Conservation (phyloP, 2,113 vertebrate genomes). For the Platichthys stellatus region DNA sequence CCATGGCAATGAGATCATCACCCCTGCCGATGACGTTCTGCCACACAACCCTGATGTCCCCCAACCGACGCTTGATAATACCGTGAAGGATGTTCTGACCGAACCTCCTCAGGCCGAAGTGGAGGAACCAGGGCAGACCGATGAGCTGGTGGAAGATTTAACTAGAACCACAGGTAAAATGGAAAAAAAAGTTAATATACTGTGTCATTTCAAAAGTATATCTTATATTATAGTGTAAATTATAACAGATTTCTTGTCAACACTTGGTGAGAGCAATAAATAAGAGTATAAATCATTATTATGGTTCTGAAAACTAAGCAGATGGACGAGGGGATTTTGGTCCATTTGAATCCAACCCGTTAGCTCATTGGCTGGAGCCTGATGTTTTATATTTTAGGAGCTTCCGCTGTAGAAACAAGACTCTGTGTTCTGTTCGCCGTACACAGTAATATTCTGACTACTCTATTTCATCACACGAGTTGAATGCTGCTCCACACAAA, state of each 20-base stretch:
- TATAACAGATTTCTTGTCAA: background rate
- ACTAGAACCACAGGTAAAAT: slow-evolving; percentile 56
- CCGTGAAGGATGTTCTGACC: slow-evolving; percentile 45
- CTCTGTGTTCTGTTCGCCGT: too few species aligned
- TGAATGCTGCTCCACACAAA: too few species aligned
- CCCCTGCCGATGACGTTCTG: slow-evolving; percentile 57
- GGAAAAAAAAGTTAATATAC: background rate
- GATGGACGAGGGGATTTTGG: slow-evolving; percentile 39
- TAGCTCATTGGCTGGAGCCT: slow-evolving; percentile 14
- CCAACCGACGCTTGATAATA: slow-evolving; percentile 52
- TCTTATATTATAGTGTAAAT: background rate
- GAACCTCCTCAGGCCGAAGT: slow-evolving; percentile 40
- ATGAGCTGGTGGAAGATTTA: slow-evolving; percentile 57
- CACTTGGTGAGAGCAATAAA: slow-evolving; percentile 15
- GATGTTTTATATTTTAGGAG: too few species aligned
- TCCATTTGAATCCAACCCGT: slow-evolving; percentile 41
- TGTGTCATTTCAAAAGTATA: background rate
- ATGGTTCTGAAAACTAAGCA: slow-evolving; percentile 41
- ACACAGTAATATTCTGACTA: too few species aligned
- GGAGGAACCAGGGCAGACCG: slow-evolving; percentile 43
- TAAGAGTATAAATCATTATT: slow-evolving; percentile 26
- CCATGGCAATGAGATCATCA: slow-evolving; percentile 63
- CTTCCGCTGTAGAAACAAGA: too few species aligned
- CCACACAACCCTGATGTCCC: slow-evolving; percentile 28
- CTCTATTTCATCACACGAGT: too few species aligned